Conservation (phyloP, 2,888 invertebrate genomes). For the Aspidiotus rigidus region DNA sequence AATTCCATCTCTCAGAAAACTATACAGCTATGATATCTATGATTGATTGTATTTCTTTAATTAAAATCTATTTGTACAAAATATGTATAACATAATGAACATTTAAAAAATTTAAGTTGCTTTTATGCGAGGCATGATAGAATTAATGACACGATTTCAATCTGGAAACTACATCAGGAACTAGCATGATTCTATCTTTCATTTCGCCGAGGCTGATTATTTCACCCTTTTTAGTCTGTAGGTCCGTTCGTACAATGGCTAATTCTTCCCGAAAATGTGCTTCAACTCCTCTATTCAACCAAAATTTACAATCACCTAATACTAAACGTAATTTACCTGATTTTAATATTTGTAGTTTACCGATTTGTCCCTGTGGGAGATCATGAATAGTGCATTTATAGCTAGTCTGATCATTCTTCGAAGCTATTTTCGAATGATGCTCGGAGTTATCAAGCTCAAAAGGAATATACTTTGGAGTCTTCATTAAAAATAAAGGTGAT, state of each 20-base stretch:
- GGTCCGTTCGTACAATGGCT: slow-evolving; percentile 6
- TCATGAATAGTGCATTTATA: slow-evolving; percentile 27
- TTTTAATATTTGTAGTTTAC: slow-evolving; percentile 26
- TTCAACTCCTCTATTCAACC: slow-evolving; percentile 12
- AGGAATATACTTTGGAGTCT: slow-evolving; percentile 21
- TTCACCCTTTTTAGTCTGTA: slow-evolving; percentile 9
- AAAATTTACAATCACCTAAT: slow-evolving; percentile 26
- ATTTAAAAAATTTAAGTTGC: background rate
- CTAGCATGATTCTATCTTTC: slow-evolving; percentile 13
- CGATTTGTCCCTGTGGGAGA: slow-evolving; percentile 29
- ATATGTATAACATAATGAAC: background rate
- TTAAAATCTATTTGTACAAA: background rate
- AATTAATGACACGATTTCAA: background rate
- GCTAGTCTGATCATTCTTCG: background rate
- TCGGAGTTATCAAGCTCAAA: slow-evolving; percentile 13
- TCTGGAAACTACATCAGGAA: slow-evolving; percentile 21
- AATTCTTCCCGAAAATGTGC: slow-evolving; percentile 21
- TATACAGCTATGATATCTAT: slow-evolving; percentile 20
- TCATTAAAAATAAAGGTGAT: slow-evolving; percentile 19
- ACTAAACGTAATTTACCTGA: slow-evolving; percentile 24
- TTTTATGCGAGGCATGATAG: background rate
- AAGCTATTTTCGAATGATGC: background rate
- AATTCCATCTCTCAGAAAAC: slow-evolving; percentile 16
- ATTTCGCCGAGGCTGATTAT: slow-evolving; percentile 25
- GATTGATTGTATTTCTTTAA: background rate